Evolutionary conservation across 2,888 invertebrate species (phyloP).

Genomic region (Idaea straminata): DNA sequence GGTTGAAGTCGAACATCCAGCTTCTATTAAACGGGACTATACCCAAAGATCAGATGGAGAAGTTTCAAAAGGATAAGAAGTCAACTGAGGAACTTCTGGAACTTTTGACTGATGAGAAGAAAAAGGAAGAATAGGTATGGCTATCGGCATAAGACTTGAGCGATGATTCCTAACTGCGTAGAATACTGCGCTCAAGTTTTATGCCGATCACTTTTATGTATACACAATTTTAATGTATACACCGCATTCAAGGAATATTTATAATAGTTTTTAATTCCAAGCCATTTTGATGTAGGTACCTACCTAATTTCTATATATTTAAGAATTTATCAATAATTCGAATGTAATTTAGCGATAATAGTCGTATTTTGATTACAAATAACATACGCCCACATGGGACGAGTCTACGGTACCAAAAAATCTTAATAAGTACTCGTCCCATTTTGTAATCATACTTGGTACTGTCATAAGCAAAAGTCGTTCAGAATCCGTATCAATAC

Average conservation of each 20-base stretch:
- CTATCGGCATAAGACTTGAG: not conserved
- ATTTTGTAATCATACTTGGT: too few species aligned
- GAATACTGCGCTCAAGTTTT: not conserved
- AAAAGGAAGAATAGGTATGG: constrained; percentile 31
- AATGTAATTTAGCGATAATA: not conserved
- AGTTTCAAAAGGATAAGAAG: constrained; percentile 86
- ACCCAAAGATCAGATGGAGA: constrained; percentile 88
- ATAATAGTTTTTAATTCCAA: constrained; percentile 1
- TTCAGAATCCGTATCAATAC: too few species aligned
- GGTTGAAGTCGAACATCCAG: constrained; percentile 87
- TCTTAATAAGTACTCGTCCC: too few species aligned
- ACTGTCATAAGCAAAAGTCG: too few species aligned
- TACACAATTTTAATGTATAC: not conserved
- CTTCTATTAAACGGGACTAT: constrained; percentile 90
- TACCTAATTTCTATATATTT: not conserved
- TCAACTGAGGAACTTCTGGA: constrained; percentile 90
- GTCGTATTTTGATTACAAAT: not conserved
- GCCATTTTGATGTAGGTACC: not conserved
- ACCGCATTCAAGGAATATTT: not conserved
- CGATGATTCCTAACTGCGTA: not conserved
- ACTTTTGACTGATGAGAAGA: constrained; percentile 81
- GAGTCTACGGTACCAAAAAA: not conserved
- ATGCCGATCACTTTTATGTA: not conserved
- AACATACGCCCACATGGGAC: not conserved
- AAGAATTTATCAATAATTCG: too few species aligned